Conservation (phyloP, 2,888 invertebrate species). For the Melieria omissa region DNA sequence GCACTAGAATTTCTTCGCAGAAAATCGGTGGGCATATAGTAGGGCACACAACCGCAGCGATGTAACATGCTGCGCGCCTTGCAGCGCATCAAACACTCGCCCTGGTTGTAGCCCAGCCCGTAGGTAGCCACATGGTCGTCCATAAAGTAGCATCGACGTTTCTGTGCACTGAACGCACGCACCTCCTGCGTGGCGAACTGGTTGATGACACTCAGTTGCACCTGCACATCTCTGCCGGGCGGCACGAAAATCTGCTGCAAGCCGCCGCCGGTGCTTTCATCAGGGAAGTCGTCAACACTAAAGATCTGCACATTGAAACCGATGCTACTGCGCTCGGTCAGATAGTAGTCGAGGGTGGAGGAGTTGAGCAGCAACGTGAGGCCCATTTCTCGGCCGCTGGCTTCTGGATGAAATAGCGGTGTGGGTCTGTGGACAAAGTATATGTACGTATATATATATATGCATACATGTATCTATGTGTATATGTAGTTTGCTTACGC, state of each 20-base stretch:
- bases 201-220: slow-evolving; percentile 44
- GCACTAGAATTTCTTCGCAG: slow-evolving; percentile 20
- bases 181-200: slow-evolving; percentile 47
- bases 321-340: slow-evolving; percentile 39
- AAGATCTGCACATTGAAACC: slow-evolving; percentile 54
- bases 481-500: slow-evolving; percentile 17
- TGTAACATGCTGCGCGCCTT: slow-evolving; percentile 45
- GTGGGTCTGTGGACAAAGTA: not conserved
- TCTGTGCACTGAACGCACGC: slow-evolving; percentile 39
- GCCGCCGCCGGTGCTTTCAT: slow-evolving; percentile 44
- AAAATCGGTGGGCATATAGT: slow-evolving; percentile 43
- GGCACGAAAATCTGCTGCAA: slow-evolving; percentile 45
- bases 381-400: slow-evolving; percentile 42
- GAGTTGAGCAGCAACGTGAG: slow-evolving; percentile 53
- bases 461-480: not conserved
- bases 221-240: slow-evolving; percentile 44
- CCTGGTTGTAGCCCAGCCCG: slow-evolving; percentile 43
- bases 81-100: slow-evolving; percentile 54
- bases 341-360: slow-evolving; percentile 51
- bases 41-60: slow-evolving; percentile 56
- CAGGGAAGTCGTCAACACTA: slow-evolving; percentile 46
- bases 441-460: not conserved
- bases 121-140: slow-evolving; percentile 46
- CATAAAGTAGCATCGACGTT: slow-evolving; percentile 55
- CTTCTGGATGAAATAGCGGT: slow-evolving; percentile 23